Base-by-base conservation (phyloP, 1,140 invertebrate genomes). In the Bursaphelenchus mucronatus region DNA sequence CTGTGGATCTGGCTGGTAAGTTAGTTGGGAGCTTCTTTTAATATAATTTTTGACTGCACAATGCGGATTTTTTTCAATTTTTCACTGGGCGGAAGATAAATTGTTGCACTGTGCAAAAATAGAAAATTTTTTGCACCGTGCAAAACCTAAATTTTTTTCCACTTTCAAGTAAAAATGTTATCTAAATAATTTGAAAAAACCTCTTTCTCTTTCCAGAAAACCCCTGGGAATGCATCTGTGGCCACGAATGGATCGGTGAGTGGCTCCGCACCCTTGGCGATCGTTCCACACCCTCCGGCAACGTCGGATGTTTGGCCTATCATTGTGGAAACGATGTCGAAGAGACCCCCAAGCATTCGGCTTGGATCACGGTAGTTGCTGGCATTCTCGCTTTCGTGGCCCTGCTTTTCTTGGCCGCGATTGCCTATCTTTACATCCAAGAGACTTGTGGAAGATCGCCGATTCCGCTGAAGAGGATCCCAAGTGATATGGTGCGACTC, bases 161-260 rank as follows among this genome's bases (percentile, higher is more conserved):
- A 30, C 30, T 5, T 1, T 30, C 2, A 1, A 30, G 30, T 30
- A 62, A 11, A 7, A 1, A 61, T 40, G 21, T 17, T 41, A 9
- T 10, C 21, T 59, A 30, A 39, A 3, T 21, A 43, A 40, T 10
- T 11, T 30, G 5, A 30, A 30, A 30, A 3, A 3, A 30, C 39
- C 6, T 9, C 6, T 17, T 13, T 49, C 44, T 30, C 30, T 30
- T 73, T 64, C 39, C 58, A 65, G 64, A 64, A 9, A 77, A 77
- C 56, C 43, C 41, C 39, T 79, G 77, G 73, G 54, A 67, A 51
- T 77, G 74, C 51, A 63, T 80, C 50, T 80, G 77, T 55, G 75
- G 61, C 39, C 59, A 63, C 43, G 73, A 80, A 66, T 80, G 77
- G 77, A 67, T 77, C 15, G 75, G 66, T 50, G 40, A 47, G 15